Evolutionary conservation across 2,888 invertebrate genomes (phyloP).

Genomic region (Amphiduros pacificus): DNA sequence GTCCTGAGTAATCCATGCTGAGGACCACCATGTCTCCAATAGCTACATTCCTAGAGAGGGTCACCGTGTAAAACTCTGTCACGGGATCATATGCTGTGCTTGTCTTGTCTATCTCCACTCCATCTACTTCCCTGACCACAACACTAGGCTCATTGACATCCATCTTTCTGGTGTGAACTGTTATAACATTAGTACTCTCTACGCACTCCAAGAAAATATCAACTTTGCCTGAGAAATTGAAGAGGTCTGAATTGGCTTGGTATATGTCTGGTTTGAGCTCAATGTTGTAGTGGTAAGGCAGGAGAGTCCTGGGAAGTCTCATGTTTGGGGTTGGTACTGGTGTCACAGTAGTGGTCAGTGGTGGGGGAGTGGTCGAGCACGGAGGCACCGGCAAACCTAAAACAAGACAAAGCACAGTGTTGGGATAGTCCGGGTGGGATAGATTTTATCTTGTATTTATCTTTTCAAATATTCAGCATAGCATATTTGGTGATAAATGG

Average conservation of each 20-base stretch:
- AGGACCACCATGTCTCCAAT: background rate
- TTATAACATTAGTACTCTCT: conserved; percentile 64
- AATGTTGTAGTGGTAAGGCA: conserved; percentile 21
- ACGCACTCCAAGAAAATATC: conserved; percentile 62
- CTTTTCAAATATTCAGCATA: too few relatives aligned
- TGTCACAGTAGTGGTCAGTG: background rate
- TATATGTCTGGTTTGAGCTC: conserved; percentile 23
- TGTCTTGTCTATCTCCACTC: background rate
- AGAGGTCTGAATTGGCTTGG: conserved; percentile 6
- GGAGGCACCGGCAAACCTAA: background rate
- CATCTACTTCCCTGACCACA: too few relatives aligned
- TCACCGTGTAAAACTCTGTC: background rate
- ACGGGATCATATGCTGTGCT: background rate
- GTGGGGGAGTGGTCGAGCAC: background rate
- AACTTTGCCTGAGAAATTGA: conserved; percentile 13
- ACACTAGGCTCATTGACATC: background rate
- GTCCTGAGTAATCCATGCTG: conserved; percentile 19
- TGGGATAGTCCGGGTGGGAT: too few relatives aligned
- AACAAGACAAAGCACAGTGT: too few relatives aligned
- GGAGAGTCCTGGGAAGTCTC: conserved; percentile 13
- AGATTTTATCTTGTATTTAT: too few relatives aligned
- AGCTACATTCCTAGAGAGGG: background rate
- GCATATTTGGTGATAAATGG: too few relatives aligned
- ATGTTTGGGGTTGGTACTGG: background rate
- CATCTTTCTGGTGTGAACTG: background rate